These are phyloP conservation scores for Apaloderma vittatum DNA, from an alignment of 2,113 vertebrate species.

Conservation along the genomic window DNA sequence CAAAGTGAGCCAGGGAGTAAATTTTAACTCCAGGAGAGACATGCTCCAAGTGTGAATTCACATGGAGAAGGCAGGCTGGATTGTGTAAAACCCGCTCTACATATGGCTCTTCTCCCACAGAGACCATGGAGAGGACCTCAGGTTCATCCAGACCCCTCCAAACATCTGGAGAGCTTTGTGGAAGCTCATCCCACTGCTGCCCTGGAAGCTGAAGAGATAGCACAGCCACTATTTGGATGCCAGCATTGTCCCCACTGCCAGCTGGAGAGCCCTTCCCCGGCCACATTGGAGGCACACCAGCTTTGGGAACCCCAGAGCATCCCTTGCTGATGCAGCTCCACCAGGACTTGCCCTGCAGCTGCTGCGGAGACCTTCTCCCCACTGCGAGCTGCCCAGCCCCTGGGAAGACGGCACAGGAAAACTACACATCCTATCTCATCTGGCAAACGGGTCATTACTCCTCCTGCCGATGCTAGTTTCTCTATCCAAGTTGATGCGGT, in stretches of 20 bases:
- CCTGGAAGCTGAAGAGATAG: neutral
- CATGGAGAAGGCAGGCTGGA: neutral
- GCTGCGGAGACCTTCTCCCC: neutral
- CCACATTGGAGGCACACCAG: rapidly evolving
- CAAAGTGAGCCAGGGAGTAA: neutral
- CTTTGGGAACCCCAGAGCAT: neutral
- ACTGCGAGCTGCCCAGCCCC: neutral
- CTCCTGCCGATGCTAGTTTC: neutral
- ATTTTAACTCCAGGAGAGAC: neutral
- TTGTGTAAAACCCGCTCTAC: neutral
- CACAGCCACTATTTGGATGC: neutral
- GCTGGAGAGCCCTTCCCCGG: neutral
- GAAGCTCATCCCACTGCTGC: neutral
- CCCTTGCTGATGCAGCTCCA: neutral
- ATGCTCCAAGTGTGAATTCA: rapidly evolving
- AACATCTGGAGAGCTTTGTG: neutral
- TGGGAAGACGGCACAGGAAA: neutral
- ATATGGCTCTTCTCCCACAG: neutral
- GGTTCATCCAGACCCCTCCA: neutral
- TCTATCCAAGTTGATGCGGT: neutral
- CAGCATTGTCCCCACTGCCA: neutral
- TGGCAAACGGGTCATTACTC: neutral
- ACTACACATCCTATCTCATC: neutral
- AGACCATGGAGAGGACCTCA: neutral
- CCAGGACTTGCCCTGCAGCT: neutral